Conservation (phyloP, 2,888 invertebrate genomes). For the Dasypogon diadema region DNA sequence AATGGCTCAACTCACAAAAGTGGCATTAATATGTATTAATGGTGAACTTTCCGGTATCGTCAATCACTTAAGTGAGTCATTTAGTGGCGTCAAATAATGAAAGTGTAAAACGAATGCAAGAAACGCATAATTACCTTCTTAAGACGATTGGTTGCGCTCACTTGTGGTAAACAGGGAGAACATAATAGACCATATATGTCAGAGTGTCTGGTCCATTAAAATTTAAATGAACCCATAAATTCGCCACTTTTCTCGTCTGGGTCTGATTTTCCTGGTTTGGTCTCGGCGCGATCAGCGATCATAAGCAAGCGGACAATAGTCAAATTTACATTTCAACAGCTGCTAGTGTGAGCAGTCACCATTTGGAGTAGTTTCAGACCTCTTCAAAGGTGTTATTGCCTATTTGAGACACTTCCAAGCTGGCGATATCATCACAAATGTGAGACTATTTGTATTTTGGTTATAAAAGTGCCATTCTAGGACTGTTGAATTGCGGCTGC, state of each 20-base stretch:
- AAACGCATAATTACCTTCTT: slow-evolving; percentile 37
- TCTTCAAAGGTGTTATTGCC: slow-evolving; percentile 6
- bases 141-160: slow-evolving; percentile 34
- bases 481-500: too few species aligned
- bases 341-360: neutral
- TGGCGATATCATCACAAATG: too few species aligned
- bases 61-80: slow-evolving; percentile 27
- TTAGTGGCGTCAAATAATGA: neutral
- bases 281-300: slow-evolving; percentile 3
- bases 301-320: slow-evolving; percentile 28
- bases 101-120: slow-evolving; percentile 2
- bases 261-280: neutral
- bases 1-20: slow-evolving; percentile 5
- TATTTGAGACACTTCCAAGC: neutral
- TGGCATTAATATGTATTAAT: slow-evolving; percentile 15
- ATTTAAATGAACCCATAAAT: slow-evolving; percentile 47
- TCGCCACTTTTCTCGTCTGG: slow-evolving; percentile 23
- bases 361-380: slow-evolving; percentile 18
- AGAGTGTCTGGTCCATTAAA: slow-evolving; percentile 30
- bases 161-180: slow-evolving; percentile 2
- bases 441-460: slow-evolving; percentile 23
- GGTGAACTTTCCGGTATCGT: neutral
- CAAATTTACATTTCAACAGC: slow-evolving; percentile 36
- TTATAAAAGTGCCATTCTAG: neutral
- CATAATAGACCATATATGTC: slow-evolving; percentile 29